Base-by-base conservation (phyloP, 2,797 vertebrate species). In the Echeneis naucrates region DNA sequence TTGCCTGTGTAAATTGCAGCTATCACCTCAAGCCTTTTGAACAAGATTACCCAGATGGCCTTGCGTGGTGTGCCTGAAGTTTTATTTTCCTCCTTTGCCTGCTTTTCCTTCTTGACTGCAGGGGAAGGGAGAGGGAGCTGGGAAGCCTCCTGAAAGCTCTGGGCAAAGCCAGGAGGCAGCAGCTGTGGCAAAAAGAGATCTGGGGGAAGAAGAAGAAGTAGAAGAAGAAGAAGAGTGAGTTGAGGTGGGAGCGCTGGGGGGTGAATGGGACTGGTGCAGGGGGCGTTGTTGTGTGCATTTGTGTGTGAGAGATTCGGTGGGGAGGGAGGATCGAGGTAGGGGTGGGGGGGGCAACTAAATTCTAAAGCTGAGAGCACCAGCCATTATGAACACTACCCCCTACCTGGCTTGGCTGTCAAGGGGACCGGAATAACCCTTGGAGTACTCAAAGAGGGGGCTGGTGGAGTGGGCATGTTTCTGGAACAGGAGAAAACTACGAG, bases 31-130 rank as follows among this genome's bases (percentile, higher is more conserved):
- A 94, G 94, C 93, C 91, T 94, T 94, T 94, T 93, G 91, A 94
- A 92, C 92, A 92, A 94, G 94, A 94, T 95, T 94, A 95, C 93
- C 94, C 94, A 94, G 94, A 95, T 94, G 93, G 94, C 93, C 93
- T 94, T 92, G 93, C 91, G 91, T 93, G 89, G 91, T 94, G 89
- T 72, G 94, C 94, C 93, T 92, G 84, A 91, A 95, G 94, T 94
- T 93, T 92, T 93, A 92, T 93, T 93, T 92, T 91, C 86, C 89
- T 92, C 84, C 88, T 87, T 87, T 89, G 89, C 87, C 89, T 91
- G 89, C 80, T 83, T 92, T 89, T 89, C 89, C 85, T 91, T 91
- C 86, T 89, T 88, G 68, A 87, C 92, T 93, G 72, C 82, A 76
- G 93, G 93, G 89, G 72, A 82, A 85, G 81, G 82, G 67, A 89